Evolutionary conservation across 2,888 invertebrate genomes (phyloP).

Genomic region (Acanthosoma haemorrhoidale): DNA sequence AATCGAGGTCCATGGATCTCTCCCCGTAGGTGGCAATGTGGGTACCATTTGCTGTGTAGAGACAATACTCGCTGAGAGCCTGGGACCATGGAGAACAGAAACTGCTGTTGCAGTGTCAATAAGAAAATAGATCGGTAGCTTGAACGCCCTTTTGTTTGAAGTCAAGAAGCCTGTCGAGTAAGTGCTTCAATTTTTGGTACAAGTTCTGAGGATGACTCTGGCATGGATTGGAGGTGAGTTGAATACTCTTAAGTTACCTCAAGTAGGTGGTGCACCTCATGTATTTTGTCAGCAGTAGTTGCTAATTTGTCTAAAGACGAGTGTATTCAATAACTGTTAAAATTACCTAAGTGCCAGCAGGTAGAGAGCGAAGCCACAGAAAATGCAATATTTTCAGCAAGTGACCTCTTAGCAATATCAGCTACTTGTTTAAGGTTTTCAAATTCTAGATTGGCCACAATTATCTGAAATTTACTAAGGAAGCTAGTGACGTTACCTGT

Average conservation of each 20-base stretch:
- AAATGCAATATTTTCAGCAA: too few species aligned
- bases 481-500: not conserved
- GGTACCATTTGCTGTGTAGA: slow-evolving; percentile 1
- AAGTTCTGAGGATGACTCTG: not conserved
- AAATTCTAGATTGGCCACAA: not conserved
- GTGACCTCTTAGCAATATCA: not conserved
- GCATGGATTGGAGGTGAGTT: not conserved
- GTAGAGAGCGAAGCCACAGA: not conserved
- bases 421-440: not conserved
- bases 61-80: not conserved
- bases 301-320: not conserved
- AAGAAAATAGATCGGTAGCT: not conserved
- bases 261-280: not conserved
- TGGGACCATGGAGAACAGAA: not conserved
- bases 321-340: not conserved
- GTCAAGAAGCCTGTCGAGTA: not conserved
- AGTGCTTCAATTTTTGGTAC: not conserved
- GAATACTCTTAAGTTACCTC: not conserved
- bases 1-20: not conserved
- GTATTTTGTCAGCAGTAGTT: not conserved
- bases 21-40: slow-evolving; percentile 6
- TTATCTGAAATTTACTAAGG: not conserved
- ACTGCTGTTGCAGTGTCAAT: slow-evolving; percentile 8
- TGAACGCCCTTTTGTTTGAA: not conserved
- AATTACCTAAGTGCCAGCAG: not conserved